Conservation (phyloP, 2,888 invertebrate genomes). For the Mystacides longicornis region DNA sequence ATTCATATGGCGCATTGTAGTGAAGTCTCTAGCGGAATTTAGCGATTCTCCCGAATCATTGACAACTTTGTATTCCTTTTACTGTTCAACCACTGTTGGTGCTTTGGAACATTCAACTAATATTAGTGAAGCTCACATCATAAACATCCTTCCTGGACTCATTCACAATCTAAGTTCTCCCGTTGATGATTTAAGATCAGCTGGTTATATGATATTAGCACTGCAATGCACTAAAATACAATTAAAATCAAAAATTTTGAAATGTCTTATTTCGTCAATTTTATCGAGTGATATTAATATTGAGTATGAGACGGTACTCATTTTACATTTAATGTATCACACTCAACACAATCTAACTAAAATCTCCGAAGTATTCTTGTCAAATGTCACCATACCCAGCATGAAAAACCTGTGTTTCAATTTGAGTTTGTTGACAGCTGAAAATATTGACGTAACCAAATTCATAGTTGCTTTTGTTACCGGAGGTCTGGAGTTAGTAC, state of each 20-base stretch:
- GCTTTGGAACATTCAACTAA: slow-evolving; percentile 51
- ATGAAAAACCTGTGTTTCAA: slow-evolving; percentile 38
- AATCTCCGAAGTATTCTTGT: slow-evolving; percentile 48
- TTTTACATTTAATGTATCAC: slow-evolving; percentile 64
- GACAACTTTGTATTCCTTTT: slow-evolving; percentile 72
- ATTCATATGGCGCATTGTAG: slow-evolving; percentile 53
- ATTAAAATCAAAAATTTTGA: slow-evolving; percentile 55
- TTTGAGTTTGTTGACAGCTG: slow-evolving; percentile 47
- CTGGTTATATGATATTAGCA: slow-evolving; percentile 65
- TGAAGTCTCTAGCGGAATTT: slow-evolving; percentile 52
- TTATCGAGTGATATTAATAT: slow-evolving; percentile 38
- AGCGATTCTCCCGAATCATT: slow-evolving; percentile 52
- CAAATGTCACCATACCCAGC: slow-evolving; percentile 39
- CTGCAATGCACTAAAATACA: slow-evolving; percentile 59
- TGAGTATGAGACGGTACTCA: slow-evolving; percentile 52
- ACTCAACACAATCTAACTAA: slow-evolving; percentile 48
- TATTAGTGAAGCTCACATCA: slow-evolving; percentile 58
- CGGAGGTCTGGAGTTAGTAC: slow-evolving; percentile 44
- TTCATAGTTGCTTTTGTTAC: slow-evolving; percentile 52
- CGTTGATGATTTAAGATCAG: slow-evolving; percentile 62
- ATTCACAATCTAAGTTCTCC: slow-evolving; percentile 61
- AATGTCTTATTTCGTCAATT: slow-evolving; percentile 49
- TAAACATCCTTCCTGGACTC: slow-evolving; percentile 63
- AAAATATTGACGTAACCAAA: slow-evolving; percentile 49
- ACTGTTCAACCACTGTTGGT: slow-evolving; percentile 67